Evolutionary conservation across 2,888 invertebrate genomes (phyloP), one percentile per base, ranked within the genome.

Genomic region (Drosophila nr. fundita): DNA sequence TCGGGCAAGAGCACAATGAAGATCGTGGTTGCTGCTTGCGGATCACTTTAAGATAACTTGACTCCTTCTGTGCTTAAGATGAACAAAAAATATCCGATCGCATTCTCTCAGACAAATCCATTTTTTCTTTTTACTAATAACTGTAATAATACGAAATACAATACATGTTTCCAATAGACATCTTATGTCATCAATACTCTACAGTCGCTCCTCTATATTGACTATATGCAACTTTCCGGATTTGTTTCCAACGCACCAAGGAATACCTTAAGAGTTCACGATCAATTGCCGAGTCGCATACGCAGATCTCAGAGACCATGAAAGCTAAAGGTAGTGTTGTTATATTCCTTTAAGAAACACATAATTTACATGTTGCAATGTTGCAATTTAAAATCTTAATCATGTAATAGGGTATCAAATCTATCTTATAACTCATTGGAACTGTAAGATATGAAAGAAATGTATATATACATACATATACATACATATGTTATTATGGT

Each of bases 1-100:
- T n/a, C n/a, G n/a, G n/a, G n/a, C n/a, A n/a, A n/a, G n/a, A n/a
- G n/a, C n/a, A n/a, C n/a, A n/a, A n/a, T n/a, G n/a, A n/a, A n/a
- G 93, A 96, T 98, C 91, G 94, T 95, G 66, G 96, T 98, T 76
- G 94, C 95, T 70, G 96, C 98, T 91, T 96, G 95, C 94, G 98
- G 98, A 93, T 97, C 98, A 94, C 95, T 98, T 80, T 93, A 93
- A 87, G 78, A 53, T 66, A 57, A 45, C 53, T 64, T 55, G 61
- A 1, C 36, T 30, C 0, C 10, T 10, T 30, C 70, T 72, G 71
- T 84, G 85, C 77, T 79, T 85, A 83, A 87, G 82, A 80, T 76
- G 85, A 85, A 80, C 76, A 13, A 15, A 52, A 50, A 21, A 1
- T 32, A 52, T 64, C 73, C 76, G 74, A 78, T 78, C 57, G 86